Evolutionary conservation across 2,113 vertebrate genomes (phyloP).

Genomic region (Amazona guildingii): DNA sequence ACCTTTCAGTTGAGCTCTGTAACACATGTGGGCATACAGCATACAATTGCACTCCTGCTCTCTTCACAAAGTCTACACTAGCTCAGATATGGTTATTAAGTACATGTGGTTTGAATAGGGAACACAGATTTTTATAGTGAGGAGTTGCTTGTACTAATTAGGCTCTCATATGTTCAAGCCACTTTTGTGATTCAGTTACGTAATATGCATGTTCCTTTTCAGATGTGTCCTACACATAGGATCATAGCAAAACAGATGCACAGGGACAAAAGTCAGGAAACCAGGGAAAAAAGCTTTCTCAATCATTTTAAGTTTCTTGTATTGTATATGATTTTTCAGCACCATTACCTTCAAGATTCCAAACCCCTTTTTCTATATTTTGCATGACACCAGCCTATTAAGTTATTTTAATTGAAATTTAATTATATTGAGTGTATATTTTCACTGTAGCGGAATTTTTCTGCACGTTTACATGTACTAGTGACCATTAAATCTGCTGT

Average conservation of each 20-base stretch:
- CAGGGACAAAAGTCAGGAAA: neutral
- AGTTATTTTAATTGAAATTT: neutral
- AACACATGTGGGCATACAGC: neutral
- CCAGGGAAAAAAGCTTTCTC: fast-evolving
- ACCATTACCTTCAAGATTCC: neutral
- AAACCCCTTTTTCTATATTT: neutral
- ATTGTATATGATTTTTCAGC: neutral
- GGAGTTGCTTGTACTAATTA: neutral
- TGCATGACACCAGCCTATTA: neutral
- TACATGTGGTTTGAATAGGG: neutral
- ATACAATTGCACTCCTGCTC: neutral
- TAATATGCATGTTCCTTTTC: neutral
- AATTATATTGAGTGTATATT: neutral
- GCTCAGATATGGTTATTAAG: neutral
- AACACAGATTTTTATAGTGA: neutral
- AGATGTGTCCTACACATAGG: neutral
- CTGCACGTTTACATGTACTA: neutral
- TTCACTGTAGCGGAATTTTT: neutral
- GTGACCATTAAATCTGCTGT: neutral
- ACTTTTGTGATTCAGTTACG: neutral
- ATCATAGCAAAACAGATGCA: neutral
- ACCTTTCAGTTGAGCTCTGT: neutral
- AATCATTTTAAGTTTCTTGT: neutral
- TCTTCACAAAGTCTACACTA: neutral
- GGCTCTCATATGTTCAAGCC: neutral